Base-by-base conservation (phyloP, 2,797 vertebrate species). In the Ctenosaura bakeri region DNA sequence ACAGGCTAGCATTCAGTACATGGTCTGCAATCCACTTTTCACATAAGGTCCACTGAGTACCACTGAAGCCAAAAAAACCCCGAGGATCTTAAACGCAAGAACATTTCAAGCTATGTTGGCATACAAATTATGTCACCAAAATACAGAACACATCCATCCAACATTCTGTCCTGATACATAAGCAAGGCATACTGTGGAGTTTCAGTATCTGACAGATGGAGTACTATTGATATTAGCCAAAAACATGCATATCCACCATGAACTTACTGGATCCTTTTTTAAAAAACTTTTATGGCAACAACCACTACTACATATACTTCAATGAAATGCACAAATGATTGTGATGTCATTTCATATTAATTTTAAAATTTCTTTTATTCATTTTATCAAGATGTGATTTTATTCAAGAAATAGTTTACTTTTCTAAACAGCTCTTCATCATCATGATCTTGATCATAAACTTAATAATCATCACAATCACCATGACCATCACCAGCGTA, bases 271-370 rank as follows among this genome's bases (percentile, higher is more conserved):
- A 89, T 46, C 13, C 18, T 69, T 69, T n/a, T 64, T 83, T 14
- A 26, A 89, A 62, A 89, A 76, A 14, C 1, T 50, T 38, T 56
- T 82, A 42, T 56, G 26, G 24, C 9, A 69, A 69, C 29, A 62
- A 10, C 54, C 24, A 77, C 54, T 29, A 54, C 56, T 9, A 26
- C 7, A 50, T 52, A n/a, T 22, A 80, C 42, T 46, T 64, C 42
- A 85, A 85, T 29, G 56, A 78, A 26, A 46, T 78, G 38, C 54
- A 64, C 74, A 87, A 87, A 87, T 62, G 24, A 64, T 6, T 64
- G 26, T 78, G 38, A 3, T 59, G 24, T 3, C 14, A 32, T 69
- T 26, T 32, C 9, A 29, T 32, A 69, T 29, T 29, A 29, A 66
- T 66, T 26, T 32, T 32, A 77, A 35, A n/a, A 42, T 24, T 74